phyloP scores from a whole-genome alignment of 2,797 vertebrate genomes.

The Coccyzus lansbergi region DNA sequence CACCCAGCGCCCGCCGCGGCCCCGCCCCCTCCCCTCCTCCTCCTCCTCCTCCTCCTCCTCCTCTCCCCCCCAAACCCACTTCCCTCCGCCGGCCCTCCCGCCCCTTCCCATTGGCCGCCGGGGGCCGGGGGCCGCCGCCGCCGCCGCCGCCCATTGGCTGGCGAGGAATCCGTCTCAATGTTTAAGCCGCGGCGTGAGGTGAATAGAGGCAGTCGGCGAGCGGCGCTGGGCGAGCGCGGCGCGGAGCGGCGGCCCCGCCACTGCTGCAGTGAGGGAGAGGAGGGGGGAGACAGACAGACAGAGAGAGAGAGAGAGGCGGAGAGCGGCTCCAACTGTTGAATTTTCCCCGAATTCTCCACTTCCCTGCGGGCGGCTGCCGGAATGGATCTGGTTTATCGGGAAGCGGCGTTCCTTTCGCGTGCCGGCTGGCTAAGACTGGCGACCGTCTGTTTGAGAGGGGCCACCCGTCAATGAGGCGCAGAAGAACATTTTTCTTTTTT shows the following conservation, averaged over 20 bases:
- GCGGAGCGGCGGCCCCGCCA: background rate
- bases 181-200: constrained; percentile 96
- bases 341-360: constrained; percentile 60
- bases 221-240: constrained; percentile 67
- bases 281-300: no score
- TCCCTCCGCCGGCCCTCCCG: background rate
- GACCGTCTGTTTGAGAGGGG: constrained; percentile 64
- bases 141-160: constrained; percentile 86
- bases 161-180: constrained; percentile 90
- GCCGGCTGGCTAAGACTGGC: constrained; percentile 68
- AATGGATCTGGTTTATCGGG: constrained; percentile 73
- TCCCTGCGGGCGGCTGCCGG: constrained; percentile 42
- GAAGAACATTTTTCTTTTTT: constrained; percentile 22
- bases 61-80: constrained; percentile 77
- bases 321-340: constrained; percentile 82
- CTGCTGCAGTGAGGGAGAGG: constrained; percentile 62
- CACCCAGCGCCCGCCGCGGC: constrained; percentile 61
- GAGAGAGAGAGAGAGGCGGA: constrained; percentile 12
- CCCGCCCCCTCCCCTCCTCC: constrained; percentile 79
- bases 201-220: constrained; percentile 88
- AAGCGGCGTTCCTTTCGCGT: constrained; percentile 56
- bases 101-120: constrained; percentile 67
- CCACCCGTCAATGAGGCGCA: constrained; percentile 65
- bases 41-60: no score
- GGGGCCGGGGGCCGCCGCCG: constrained; percentile 57